Evolutionary conservation across 2,888 invertebrate species (phyloP).

Genomic region (Acrobasis repandana): DNA sequence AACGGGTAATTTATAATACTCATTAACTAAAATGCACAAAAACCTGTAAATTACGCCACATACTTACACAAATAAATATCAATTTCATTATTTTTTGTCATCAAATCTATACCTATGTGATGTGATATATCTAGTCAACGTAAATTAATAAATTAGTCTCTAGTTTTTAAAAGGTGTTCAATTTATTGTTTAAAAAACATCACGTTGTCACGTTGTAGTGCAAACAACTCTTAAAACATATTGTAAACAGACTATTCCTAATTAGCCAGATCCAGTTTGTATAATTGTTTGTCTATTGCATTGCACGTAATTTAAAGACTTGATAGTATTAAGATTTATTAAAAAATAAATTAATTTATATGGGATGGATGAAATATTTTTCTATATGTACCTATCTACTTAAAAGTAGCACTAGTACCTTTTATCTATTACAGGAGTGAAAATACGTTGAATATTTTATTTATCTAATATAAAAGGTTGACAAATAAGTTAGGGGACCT

Average conservation of each 20-base stretch:
- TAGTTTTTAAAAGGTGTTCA: constrained; percentile 29
- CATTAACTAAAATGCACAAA: constrained; percentile 33
- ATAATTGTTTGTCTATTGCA: constrained; percentile 45
- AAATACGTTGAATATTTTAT: no score
- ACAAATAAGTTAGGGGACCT: no score
- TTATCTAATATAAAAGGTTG: no score
- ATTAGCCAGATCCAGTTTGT: constrained; percentile 17
- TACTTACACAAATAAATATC: constrained; percentile 26
- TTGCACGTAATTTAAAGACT: constrained; percentile 69
- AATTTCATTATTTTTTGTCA: constrained; percentile 19
- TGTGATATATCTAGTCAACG: constrained; percentile 42
- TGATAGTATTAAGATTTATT: constrained; percentile 50
- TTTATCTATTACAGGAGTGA: no score
- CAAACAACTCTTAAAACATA: constrained; percentile 13
- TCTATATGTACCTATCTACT: not conserved
- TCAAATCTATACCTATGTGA: constrained; percentile 23
- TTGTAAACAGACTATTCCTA: not conserved
- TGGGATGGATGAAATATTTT: not conserved
- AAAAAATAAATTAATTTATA: constrained; percentile 23
- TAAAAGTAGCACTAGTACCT: no score
- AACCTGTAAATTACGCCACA: constrained; percentile 33
- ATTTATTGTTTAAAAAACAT: constrained; percentile 20
- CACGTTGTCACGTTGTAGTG: constrained; percentile 11
- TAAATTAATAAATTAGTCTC: constrained; percentile 29
- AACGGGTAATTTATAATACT: not conserved